Base-by-base conservation (phyloP, 2,797 vertebrate species). In the Salmo trutta region DNA sequence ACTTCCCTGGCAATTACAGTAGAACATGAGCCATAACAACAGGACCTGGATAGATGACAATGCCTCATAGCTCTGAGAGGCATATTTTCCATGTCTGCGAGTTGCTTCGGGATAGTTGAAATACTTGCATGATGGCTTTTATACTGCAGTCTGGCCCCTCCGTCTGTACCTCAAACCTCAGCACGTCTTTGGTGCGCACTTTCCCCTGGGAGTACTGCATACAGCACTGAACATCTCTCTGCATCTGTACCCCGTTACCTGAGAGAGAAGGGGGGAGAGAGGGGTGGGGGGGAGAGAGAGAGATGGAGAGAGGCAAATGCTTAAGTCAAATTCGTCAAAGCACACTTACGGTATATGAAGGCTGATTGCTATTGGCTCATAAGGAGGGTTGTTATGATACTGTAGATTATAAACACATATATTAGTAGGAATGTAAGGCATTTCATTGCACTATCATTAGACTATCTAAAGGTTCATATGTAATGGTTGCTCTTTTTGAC, bases 91-190 rank as follows among this genome's bases (percentile, higher is more conserved):
- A 86, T 87, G 89, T 88, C 90, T 93, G 86, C 81, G 88, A 92
- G 84, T 84, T 12, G 70, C 53, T 83, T 70, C 41, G 64, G 79
- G 80, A 93, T 92, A 88, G 88, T 89, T 92, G 91, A 83, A 95
- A 95, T 95, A 95, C 95, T 95, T 94, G 92, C 95, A 95, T 94
- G 92, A 95, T 94, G 80, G 95, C 95, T 90, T 91, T 92, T 94
- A 95, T 95, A 87, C 93, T 95, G 94, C 95, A 95, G 92, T 95
- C 93, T 16, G 94, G 95, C 84, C 95, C 95, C 88, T 95, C 94
- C 0, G 91, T 95, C 93, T 95, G 95, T 88, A 93, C 89, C 88
- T 95, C 95, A 78, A 94, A 95, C 84, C 92, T 93, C 82, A 95
- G 79, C 86, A 95, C 93, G 69, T 95, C 95, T 92, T 95, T 95